Evolutionary conservation across 1,140 invertebrate genomes (phyloP).

Genomic region (Euura lappo): DNA sequence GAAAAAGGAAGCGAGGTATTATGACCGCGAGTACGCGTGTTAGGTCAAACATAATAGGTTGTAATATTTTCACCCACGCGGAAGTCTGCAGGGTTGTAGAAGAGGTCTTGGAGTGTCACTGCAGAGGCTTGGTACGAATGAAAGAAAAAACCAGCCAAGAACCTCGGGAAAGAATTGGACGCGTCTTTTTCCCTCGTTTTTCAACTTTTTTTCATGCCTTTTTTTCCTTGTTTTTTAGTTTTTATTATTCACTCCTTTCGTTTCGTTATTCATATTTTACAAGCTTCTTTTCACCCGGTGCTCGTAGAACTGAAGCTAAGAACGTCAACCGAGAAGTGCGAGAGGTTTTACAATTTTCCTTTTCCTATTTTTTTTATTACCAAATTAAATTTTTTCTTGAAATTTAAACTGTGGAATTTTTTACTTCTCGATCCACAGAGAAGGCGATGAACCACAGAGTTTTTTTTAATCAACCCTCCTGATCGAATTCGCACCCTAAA

Average conservation of each 20-base stretch:
- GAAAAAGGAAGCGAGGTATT: neutral
- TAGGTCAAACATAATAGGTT: slow-evolving; percentile 5
- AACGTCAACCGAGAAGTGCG: too few species aligned
- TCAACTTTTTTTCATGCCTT: neutral
- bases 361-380: too few species aligned
- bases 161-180: slow-evolving; percentile 21
- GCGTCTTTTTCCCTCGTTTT: slow-evolving; percentile 21
- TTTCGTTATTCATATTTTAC: neutral
- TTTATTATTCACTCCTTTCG: too few species aligned
- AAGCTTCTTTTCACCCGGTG: too few species aligned
- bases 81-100: neutral
- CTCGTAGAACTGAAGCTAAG: too few species aligned
- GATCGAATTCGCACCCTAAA: slow-evolving; percentile 6
- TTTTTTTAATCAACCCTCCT: neutral
- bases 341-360: too few species aligned
- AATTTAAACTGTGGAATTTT: neutral
- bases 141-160: too few species aligned
- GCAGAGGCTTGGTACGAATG: too few species aligned
- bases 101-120: neutral
- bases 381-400: too few species aligned
- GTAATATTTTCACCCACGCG: slow-evolving; percentile 2
- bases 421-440: neutral
- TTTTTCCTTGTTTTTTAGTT: neutral
- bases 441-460: neutral
- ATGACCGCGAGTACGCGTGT: slow-evolving; percentile 6